A percentile compares a stretch with the other conserved stretches of the same genome.
These are phyloP conservation scores for Drosophila santomea DNA, from an alignment of 1,140 invertebrate genomes.

Conservation along the genomic window DNA sequence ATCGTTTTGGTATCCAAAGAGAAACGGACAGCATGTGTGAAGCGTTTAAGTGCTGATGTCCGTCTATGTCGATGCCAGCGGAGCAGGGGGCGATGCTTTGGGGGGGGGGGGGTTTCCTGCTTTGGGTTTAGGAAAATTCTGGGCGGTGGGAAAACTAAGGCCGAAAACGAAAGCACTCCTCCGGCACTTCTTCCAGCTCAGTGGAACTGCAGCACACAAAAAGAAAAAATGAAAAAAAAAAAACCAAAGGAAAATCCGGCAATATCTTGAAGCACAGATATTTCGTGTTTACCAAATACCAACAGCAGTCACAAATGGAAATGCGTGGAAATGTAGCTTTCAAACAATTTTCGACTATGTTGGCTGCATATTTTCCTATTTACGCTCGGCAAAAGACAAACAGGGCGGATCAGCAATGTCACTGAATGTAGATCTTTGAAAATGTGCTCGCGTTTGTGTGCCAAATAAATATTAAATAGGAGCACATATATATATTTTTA, in stretches of 20 bases:
- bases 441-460: neutral
- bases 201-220: constrained; percentile 1
- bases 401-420: constrained; percentile 9
- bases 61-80: neutral
- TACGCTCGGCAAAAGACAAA: constrained; percentile 2
- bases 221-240: constrained; percentile 13
- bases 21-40: constrained; percentile 60
- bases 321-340: constrained; percentile 27
- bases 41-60: constrained; percentile 66
- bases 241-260: constrained; percentile 19
- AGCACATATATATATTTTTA: neutral
- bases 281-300: constrained; percentile 49
- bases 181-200: constrained; percentile 16
- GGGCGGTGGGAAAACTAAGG: constrained; percentile 21
- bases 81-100: too few relatives aligned
- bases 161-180: constrained; percentile 27
- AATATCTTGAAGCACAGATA: constrained; percentile 40
- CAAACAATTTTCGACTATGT: constrained; percentile 36
- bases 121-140: neutral
- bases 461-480: neutral
- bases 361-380: constrained; percentile 19
- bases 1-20: constrained; percentile 8
- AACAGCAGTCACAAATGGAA: constrained; percentile 34
- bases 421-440: neutral
- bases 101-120: neutral